phyloP scores from a whole-genome alignment of 2,888 invertebrate species.

The Ypsolopha scabrella region DNA sequence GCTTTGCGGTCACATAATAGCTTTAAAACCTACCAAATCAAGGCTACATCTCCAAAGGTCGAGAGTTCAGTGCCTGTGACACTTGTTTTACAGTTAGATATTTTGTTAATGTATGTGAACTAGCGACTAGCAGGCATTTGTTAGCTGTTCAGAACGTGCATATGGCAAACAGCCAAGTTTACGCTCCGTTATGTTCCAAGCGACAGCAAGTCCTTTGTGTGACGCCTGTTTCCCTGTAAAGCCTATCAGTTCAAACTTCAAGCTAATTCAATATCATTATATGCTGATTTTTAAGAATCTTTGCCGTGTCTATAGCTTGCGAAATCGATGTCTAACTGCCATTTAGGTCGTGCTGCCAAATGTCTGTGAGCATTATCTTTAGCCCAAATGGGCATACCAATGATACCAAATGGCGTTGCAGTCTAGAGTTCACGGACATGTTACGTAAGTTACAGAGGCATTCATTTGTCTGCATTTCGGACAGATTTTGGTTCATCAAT shows the following conservation, averaged over 20 bases:
- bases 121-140: conserved; percentile 6
- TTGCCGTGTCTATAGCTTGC: no score
- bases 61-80: conserved; percentile 26
- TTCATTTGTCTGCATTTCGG: no score
- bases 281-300: no score
- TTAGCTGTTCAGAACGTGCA: background rate
- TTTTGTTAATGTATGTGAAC: conserved; percentile 22
- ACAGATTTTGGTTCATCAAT: no score
- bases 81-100: conserved; percentile 24
- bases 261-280: no score
- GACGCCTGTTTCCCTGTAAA: background rate
- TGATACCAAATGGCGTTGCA: conserved; percentile 28
- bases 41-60: conserved; percentile 13
- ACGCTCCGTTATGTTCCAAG: background rate
- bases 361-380: conserved; percentile 20
- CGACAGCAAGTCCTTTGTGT: background rate
- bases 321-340: no score
- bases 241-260: background rate
- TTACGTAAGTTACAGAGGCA: conserved; percentile 15
- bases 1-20: background rate
- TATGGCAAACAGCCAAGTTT: background rate
- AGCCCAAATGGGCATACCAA: conserved; percentile 29
- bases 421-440: conserved; percentile 29
- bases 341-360: conserved; percentile 8
- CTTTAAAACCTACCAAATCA: background rate